These are phyloP conservation scores for Notolepis coatsorum DNA, from an alignment of 2,797 vertebrate species.

Conservation along the genomic window DNA sequence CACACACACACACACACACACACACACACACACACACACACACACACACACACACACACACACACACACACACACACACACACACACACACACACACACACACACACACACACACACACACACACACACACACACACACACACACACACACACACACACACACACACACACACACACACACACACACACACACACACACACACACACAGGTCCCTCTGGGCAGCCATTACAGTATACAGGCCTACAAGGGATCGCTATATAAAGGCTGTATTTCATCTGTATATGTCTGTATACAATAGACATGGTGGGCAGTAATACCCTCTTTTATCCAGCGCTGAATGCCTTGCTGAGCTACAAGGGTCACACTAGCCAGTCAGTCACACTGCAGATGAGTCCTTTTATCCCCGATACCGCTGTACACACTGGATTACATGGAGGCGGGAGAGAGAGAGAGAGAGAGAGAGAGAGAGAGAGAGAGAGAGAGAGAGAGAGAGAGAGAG, in stretches of 20 bases:
- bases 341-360: conserved; percentile 14
- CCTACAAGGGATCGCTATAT: not conserved
- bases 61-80: too few species aligned
- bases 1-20: too few species aligned
- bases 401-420: conserved; percentile 13
- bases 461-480: not conserved
- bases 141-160: too few species aligned
- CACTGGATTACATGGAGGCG: conserved; percentile 7
- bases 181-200: too few species aligned
- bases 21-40: too few species aligned
- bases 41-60: too few species aligned
- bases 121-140: too few species aligned
- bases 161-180: too few species aligned
- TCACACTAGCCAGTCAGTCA: conserved; percentile 21
- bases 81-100: too few species aligned
- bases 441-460: not conserved
- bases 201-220: not conserved
- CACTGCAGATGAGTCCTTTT: conserved; percentile 30
- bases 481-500: not conserved
- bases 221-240: not conserved
- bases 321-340: conserved; percentile 3
- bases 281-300: not conserved
- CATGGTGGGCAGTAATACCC: not conserved
- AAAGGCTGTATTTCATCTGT: not conserved
- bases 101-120: too few species aligned